These are phyloP conservation scores for Machimus atricapillus DNA, from an alignment of 2,888 invertebrate genomes.

Conservation along the genomic window DNA sequence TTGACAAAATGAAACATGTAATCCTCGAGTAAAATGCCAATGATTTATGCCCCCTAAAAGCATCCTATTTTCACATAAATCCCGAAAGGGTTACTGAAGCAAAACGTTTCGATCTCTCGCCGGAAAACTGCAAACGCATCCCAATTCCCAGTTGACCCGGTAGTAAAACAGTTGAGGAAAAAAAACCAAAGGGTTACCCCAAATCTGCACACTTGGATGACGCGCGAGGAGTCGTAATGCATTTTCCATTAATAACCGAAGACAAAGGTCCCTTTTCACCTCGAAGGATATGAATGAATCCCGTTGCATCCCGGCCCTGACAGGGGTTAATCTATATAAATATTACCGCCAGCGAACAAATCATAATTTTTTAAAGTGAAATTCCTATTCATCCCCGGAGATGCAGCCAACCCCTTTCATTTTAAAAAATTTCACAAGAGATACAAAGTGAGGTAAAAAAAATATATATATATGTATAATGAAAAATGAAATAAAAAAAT, in stretches of 20 bases:
- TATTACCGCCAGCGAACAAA: constrained; percentile 44
- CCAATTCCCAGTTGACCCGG: background rate
- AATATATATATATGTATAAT: background rate
- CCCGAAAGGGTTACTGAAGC: background rate
- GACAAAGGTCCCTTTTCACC: constrained; percentile 32
- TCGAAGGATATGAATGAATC: constrained; percentile 12
- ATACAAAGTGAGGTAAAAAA: background rate
- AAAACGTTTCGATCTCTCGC: background rate
- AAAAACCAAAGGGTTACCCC: constrained; percentile 37
- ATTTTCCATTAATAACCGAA: constrained; percentile 46
- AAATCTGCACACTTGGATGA: constrained; percentile 33
- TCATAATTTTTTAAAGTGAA: constrained; percentile 43
- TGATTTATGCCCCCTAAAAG: background rate
- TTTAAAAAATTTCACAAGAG: constrained; percentile 1
- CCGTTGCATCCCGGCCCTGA: constrained; percentile 26
- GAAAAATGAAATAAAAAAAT: background rate
- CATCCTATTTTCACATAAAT: background rate
- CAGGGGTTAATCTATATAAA: constrained; percentile 47
- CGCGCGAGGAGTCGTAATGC: constrained; percentile 39
- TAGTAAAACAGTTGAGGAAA: background rate
- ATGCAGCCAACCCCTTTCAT: constrained; percentile 20
- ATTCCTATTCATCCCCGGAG: constrained; percentile 40
- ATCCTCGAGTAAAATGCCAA: background rate
- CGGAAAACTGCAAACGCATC: background rate
- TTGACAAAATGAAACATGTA: background rate